Evolutionary conservation across 2,888 invertebrate genomes (phyloP).

Genomic region (Trypoxylon attenuatum): DNA sequence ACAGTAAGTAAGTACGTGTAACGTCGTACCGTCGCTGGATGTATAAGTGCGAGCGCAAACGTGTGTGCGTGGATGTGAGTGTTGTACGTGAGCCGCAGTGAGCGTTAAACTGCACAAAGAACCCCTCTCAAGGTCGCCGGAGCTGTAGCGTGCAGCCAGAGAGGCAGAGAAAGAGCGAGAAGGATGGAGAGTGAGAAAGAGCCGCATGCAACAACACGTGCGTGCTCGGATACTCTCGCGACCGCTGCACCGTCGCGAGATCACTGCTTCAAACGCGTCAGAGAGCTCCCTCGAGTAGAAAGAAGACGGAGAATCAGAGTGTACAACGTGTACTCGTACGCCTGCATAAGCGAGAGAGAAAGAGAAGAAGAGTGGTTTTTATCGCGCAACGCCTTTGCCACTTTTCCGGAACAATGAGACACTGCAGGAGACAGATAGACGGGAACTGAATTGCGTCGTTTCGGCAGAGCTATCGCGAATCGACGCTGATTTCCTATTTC

Average conservation of each 20-base stretch:
- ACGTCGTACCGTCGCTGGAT: constrained; percentile 27
- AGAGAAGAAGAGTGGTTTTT: constrained; percentile 36
- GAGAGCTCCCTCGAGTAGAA: background rate
- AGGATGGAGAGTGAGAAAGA: background rate
- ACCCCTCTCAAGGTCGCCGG: constrained; percentile 71
- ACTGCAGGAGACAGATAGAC: constrained; percentile 23
- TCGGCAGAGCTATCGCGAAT: constrained; percentile 42
- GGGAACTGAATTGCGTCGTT: constrained; percentile 38
- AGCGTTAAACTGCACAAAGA: constrained; percentile 71
- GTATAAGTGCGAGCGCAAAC: constrained; percentile 7
- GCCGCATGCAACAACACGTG: constrained; percentile 27
- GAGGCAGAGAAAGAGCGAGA: background rate
- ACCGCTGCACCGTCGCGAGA: constrained; percentile 6
- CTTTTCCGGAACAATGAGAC: constrained; percentile 69
- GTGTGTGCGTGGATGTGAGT: constrained; percentile 6
- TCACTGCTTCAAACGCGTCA: background rate
- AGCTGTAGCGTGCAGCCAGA: constrained; percentile 23
- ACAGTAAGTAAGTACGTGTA: constrained; percentile 56
- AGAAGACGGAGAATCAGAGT: background rate
- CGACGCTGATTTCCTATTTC: constrained; percentile 40
- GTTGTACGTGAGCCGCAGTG: constrained; percentile 50
- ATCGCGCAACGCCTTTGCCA: constrained; percentile 51
- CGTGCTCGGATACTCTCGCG: constrained; percentile 8
- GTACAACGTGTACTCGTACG: background rate
- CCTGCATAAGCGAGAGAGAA: background rate